Evolutionary conservation across 2,113 vertebrate genomes (phyloP), one percentile per base, ranked within the genome.

Genomic region (Lota lota): DNA sequence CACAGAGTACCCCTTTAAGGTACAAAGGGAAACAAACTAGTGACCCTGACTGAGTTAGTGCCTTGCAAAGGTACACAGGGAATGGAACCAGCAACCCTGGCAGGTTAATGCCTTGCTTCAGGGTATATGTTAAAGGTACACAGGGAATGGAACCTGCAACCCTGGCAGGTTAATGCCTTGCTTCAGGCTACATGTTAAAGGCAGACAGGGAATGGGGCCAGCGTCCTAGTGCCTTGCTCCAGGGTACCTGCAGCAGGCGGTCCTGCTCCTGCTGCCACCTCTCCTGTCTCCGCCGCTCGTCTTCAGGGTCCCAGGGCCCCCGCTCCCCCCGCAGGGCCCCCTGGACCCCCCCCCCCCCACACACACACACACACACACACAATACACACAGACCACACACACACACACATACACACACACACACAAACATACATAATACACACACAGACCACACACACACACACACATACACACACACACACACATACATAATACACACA

Each of bases 201-300:
- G 40, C 1, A 28, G 24, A 28, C 24, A 28, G 24, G 24, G 24
- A 28, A 28, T 28, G 24, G 24, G 3, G 7, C 40, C 40, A 11
- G 40, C 40, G 7, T 1, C 40, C 79, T 84, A 84, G 83, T 78
- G 61, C 68, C 80, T 78, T 82, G 80, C 83, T 78, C 28, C 78
- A 61, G 51, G 85, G 83, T 93, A 99, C 97, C 96, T 99, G 96
- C 84, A 99, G 96, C 81, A 95, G 83, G 74, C 94, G 95, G 58
- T 98, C 96, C 87, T 99, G 97, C 80, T 98, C 96, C 78, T 93
- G 94, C 80, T 99, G 97, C 97, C 97, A 99, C 75, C 93, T 94
- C 79, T 97, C 93, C 88, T 98, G 97, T 51, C 96, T 93, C 84
- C 93, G 94, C 83, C 96, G 94, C 82, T 99, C 97, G 89, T 98